A percentile compares a stretch with the other conserved stretches of the same genome.
These are phyloP conservation scores for Labeo calbasu DNA, from an alignment of 2,797 vertebrate genomes.

Conservation along the genomic window DNA sequence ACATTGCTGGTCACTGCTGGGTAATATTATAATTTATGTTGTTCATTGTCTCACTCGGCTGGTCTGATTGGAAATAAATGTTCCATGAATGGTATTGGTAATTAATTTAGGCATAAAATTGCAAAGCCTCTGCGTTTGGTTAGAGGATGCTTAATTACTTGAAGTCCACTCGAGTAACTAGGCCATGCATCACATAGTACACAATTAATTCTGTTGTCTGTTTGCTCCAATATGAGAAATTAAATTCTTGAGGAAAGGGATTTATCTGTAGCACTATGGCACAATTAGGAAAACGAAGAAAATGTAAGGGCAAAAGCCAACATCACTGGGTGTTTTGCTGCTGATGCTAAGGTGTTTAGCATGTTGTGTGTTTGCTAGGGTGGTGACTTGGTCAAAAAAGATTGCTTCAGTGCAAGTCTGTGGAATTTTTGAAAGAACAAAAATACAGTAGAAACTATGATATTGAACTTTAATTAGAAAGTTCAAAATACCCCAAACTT, in stretches of 20 bases:
- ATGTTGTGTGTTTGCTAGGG: neutral
- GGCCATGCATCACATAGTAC: constrained; percentile 65
- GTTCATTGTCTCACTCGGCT: constrained; percentile 68
- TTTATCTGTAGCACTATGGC: neutral
- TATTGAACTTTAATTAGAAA: neutral
- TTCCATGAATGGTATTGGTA: constrained; percentile 68
- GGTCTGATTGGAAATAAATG: constrained; percentile 69
- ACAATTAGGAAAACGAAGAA: neutral
- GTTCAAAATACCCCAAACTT: neutral
- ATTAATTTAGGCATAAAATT: constrained; percentile 74
- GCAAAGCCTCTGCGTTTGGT: constrained; percentile 65
- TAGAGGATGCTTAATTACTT: constrained; percentile 72
- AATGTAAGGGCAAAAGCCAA: neutral
- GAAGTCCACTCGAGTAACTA: constrained; percentile 67
- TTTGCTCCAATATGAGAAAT: constrained; percentile 53
- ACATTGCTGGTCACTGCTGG: constrained; percentile 70
- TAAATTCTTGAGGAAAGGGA: constrained; percentile 1
- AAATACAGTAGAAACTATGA: neutral
- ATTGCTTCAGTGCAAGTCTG: neutral
- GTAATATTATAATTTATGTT: constrained; percentile 74
- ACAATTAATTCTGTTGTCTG: constrained; percentile 61
- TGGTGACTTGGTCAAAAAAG: neutral
- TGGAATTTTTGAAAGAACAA: neutral
- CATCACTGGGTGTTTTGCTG: neutral
- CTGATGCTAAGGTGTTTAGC: neutral